phyloP scores from a whole-genome alignment of 2,113 vertebrate genomes.

The Drymodes brunneopygia region DNA sequence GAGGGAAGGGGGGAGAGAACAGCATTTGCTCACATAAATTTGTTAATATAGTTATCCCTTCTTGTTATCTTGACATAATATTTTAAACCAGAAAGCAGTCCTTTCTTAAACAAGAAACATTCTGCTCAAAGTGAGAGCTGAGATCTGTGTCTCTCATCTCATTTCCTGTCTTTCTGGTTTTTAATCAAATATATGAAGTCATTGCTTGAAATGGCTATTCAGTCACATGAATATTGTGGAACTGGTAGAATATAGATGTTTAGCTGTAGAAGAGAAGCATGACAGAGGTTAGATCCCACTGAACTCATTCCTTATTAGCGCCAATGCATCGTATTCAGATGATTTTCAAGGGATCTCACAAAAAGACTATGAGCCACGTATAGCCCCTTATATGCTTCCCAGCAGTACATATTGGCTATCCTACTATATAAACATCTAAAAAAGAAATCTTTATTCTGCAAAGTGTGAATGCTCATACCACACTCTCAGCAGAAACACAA shows the following conservation, averaged over 20 bases:
- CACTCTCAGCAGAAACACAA: not conserved
- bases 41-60: not conserved
- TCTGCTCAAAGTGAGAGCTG: not conserved
- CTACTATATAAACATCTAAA: not conserved
- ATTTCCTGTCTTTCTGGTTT: slow-evolving; percentile 8
- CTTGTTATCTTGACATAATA: not conserved
- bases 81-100: not conserved
- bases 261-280: not conserved
- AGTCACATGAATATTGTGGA: not conserved
- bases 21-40: not conserved
- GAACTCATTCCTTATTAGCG: not conserved
- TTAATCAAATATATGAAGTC: slow-evolving; percentile 6
- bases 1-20: not conserved
- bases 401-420: not conserved
- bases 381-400: not conserved
- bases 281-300: not conserved
- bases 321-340: not conserved
- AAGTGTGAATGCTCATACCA: not conserved
- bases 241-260: not conserved
- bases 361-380: not conserved
- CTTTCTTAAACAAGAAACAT: not conserved
- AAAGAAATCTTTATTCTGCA: not conserved
- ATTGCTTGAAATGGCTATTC: not conserved
- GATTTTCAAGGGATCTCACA: not conserved
- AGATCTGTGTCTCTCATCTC: not conserved